Evolutionary conservation across 2,797 vertebrate genomes (phyloP).

Genomic region (Dryobates pubescens): DNA sequence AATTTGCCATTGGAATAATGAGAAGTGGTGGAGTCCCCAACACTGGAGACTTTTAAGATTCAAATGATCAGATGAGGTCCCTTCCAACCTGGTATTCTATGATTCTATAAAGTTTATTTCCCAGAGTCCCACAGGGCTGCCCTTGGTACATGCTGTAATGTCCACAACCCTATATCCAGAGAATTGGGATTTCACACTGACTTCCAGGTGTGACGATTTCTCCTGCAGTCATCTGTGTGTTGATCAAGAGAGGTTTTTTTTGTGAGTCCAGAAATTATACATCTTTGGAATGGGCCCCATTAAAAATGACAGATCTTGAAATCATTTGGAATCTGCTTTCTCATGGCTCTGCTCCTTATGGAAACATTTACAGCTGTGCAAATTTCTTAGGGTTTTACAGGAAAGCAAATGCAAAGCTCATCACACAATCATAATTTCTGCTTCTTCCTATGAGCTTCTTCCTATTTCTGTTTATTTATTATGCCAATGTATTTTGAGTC

Average conservation of each 20-base stretch:
- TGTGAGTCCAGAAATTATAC: not conserved
- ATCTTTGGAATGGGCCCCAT: not conserved
- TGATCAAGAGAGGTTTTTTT: not conserved
- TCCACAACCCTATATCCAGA: not conserved
- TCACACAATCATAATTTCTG: conserved; percentile 2
- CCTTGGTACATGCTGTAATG: not conserved
- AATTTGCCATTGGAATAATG: too few relatives aligned
- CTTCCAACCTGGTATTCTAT: not conserved
- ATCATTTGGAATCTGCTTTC: not conserved
- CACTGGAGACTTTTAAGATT: too few relatives aligned
- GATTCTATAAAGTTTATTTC: not conserved
- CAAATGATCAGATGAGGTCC: too few relatives aligned
- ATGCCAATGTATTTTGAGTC: not conserved
- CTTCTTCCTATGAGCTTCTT: not conserved
- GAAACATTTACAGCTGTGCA: not conserved
- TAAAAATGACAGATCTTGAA: not conserved
- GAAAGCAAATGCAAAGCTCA: conserved; percentile 38
- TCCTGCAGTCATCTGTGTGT: not conserved
- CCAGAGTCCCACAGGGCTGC: not conserved
- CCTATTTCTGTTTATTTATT: conserved; percentile 41
- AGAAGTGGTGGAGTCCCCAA: too few relatives aligned
- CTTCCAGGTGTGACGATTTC: not conserved
- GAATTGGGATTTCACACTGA: not conserved
- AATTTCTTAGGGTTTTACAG: not conserved
- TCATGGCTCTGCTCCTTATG: not conserved